Evolutionary conservation across 2,797 vertebrate genomes (phyloP), one percentile per base, ranked within the genome.

Genomic region (Philypnodon macrostomus): DNA sequence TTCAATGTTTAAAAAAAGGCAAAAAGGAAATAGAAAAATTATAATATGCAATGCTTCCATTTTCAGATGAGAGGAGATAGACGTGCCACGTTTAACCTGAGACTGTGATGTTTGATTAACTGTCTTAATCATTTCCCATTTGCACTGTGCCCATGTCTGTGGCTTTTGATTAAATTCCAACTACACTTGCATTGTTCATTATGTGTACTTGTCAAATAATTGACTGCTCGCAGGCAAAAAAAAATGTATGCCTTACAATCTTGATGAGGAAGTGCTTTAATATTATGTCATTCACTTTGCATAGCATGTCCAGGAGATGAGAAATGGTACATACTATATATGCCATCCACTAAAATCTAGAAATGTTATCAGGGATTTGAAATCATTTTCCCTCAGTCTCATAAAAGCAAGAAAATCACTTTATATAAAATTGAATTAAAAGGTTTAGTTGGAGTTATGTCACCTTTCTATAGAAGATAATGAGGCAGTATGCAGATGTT

Each of bases 191-290:
- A 87, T 85, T 87, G 84, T 85, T 86, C 84, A 86, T 86, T 86
- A 86, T 86, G 81, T 87, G 75, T 85, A 86, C 83, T 87, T 87
- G 85, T 84, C 79, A 85, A 83, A 86, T 87, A 86, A 88, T 82
- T 84, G 86, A 87, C 85, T 84, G 81, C 85, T 87, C 76, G 73
- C 67, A 86, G 84, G 82, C 84, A 86, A 72, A 74, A 77, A 72
- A 67, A 63, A 70, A 80, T 67, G 68, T 77, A 75, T 56, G 70
- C 67, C 60, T 79, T 84, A 81, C 83, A 79, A 73, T 87, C 85
- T 81, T 78, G 77, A 86, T 85, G 81, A 87, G 73, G 63, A 80
- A 86, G 78, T 84, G 75, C 77, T 85, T 80, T 81, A 88, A 86
- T 85, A 85, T 87, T 73, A 69, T 80, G 83, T 79, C 84, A 83